phyloP scores from a whole-genome alignment of 2,113 vertebrate species.

The Anhinga rufa region DNA sequence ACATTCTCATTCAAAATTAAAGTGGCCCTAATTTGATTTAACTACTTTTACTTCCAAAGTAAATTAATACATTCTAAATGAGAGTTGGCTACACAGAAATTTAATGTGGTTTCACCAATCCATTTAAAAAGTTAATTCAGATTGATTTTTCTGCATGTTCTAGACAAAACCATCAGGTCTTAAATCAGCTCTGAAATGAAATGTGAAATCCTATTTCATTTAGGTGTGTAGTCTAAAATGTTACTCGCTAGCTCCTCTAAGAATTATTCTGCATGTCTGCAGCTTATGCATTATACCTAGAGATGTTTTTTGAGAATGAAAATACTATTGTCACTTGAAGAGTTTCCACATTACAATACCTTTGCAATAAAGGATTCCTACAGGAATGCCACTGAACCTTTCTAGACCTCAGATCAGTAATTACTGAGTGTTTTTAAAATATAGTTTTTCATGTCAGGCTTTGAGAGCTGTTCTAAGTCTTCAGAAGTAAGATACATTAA shows the following conservation, averaged over 20 bases:
- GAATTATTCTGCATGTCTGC: background rate
- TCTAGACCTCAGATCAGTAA: background rate
- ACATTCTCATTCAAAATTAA: conserved; percentile 42
- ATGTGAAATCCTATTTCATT: conserved; percentile 30
- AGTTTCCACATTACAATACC: background rate
- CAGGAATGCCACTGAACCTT: background rate
- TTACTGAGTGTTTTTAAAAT: background rate
- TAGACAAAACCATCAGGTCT: conserved; percentile 10
- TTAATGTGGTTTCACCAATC: conserved; percentile 44
- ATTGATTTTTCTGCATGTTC: conserved; percentile 56
- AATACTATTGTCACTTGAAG: background rate
- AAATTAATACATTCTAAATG: conserved; percentile 47
- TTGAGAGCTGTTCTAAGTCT: background rate
- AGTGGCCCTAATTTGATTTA: background rate
- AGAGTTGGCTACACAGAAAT: background rate
- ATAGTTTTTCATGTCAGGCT: background rate
- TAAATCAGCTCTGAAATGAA: background rate
- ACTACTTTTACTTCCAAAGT: conserved; percentile 31
- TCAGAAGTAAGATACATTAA: background rate
- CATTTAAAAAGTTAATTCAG: conserved; percentile 52
- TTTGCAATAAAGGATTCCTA: background rate
- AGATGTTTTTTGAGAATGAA: background rate
- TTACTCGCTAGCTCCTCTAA: background rate
- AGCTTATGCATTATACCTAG: background rate
- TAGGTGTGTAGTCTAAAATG: background rate